phyloP scores from a whole-genome alignment of 1,140 invertebrate genomes.

The Pseudomyrmex pallidus region DNA sequence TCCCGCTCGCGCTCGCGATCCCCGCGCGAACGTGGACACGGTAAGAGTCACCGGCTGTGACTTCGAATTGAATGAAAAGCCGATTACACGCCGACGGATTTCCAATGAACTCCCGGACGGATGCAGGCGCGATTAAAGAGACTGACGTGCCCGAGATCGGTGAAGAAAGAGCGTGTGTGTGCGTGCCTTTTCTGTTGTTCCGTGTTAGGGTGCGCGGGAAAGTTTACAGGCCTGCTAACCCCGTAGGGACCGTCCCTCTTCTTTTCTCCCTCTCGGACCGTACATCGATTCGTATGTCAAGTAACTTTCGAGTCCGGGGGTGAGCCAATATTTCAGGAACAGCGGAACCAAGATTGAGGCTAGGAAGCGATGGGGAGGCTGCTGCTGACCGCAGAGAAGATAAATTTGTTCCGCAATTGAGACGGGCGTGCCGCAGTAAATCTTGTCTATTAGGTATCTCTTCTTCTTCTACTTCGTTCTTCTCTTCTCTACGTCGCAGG shows the following conservation, averaged over 20 bases:
- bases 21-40: neutral
- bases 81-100: constrained; percentile 41
- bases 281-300: constrained; percentile 75
- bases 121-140: constrained; percentile 36
- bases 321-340: constrained; percentile 83
- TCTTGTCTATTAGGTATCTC: constrained; percentile 82
- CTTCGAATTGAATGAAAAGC: constrained; percentile 40
- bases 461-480: constrained; percentile 59
- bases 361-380: constrained; percentile 81
- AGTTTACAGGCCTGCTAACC: constrained; percentile 68
- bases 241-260: constrained; percentile 65
- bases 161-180: constrained; percentile 46
- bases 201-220: constrained; percentile 36
- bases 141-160: neutral
- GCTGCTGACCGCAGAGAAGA: constrained; percentile 83
- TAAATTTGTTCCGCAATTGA: constrained; percentile 85
- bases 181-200: constrained; percentile 33
- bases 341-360: constrained; percentile 83
- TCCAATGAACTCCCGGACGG: constrained; percentile 19
- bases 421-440: constrained; percentile 83
- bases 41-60: constrained; percentile 6
- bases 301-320: constrained; percentile 82
- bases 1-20: neutral
- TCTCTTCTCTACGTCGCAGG: constrained; percentile 64
- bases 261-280: constrained; percentile 57